Base-by-base conservation (phyloP, 2,888 invertebrate genomes). In the Laspeyria flexula region DNA sequence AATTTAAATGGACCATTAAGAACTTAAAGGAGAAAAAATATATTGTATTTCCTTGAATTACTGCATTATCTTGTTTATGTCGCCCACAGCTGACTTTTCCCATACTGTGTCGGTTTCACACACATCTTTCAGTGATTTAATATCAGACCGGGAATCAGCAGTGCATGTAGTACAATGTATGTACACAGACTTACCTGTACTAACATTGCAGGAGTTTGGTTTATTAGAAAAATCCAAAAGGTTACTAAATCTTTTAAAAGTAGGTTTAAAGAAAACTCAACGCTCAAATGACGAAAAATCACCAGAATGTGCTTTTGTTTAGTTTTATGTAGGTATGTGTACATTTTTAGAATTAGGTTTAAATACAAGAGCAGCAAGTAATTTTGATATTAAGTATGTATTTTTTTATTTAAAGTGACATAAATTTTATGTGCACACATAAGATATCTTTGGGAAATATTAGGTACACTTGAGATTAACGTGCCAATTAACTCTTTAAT, bases 11-110 rank as follows among this genome's bases (percentile, higher is more conserved):
- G n/a, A n/a, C n/a, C n/a, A n/a, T n/a, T n/a, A n/a, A n/a, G n/a
- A n/a, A n/a, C n/a, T n/a, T n/a, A n/a, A n/a, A n/a, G n/a, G n/a
- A n/a, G n/a, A n/a, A n/a, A n/a, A n/a, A n/a, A n/a, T n/a, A n/a
- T n/a, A n/a, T n/a, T n/a, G n/a, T n/a, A n/a, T n/a, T n/a, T n/a
- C n/a, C n/a, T 18, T 50, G 42, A 43, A 29, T 43, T 53, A 47
- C 62, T 54, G 42, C 13, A 3, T 15, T 34, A 47, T 53, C 58
- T 42, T 35, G 58, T 50, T 33, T n/a, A 18, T 18, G 18, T n/a
- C 10, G 13, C n/a, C 40, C 7, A 45, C 61, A 60, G 49, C 57
- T 61, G 62, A 29, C 53, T 50, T 35, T 61, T 61, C 61, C 50
- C 58, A 61, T 25, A 27, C 42, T 35, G 7, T 13, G 15, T 27